A percentile compares a stretch with the other conserved stretches of the same genome.
Conservation (phyloP, 2,113 vertebrate genomes). For the Clarias macrocephalus region DNA sequence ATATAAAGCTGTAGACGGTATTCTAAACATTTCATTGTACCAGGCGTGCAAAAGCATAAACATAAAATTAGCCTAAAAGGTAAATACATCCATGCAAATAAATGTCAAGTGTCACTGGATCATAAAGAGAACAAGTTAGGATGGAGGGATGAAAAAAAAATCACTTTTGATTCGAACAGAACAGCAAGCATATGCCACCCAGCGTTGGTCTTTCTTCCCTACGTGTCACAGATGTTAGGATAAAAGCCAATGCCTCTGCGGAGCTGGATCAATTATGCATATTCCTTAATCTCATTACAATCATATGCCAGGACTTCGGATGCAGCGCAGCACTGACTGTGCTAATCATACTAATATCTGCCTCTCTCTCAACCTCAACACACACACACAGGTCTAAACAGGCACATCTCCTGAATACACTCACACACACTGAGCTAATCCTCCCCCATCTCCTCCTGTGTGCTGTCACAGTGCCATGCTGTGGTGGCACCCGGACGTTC, state of each 20-base stretch:
- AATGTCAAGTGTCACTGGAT: slow-evolving; percentile 48
- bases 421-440: slow-evolving; percentile 29
- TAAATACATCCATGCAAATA: slow-evolving; percentile 13
- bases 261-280: slow-evolving; percentile 67
- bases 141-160: slow-evolving; percentile 31
- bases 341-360: slow-evolving; percentile 59
- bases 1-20: not conserved
- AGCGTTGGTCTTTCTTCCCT: slow-evolving; percentile 53
- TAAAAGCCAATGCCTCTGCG: slow-evolving; percentile 59
- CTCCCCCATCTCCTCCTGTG: slow-evolving; percentile 12
- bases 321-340: slow-evolving; percentile 52
- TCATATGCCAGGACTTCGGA: slow-evolving; percentile 62
- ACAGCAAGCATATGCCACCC: slow-evolving; percentile 61
- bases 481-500: slow-evolving; percentile 41
- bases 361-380: slow-evolving; percentile 22
- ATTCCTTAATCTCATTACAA: slow-evolving; percentile 68
- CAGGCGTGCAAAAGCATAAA: not conserved
- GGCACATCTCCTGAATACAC: slow-evolving; percentile 16
- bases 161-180: slow-evolving; percentile 56
- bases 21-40: not conserved
- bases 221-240: slow-evolving; percentile 66
- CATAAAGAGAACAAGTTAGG: slow-evolving; percentile 28
- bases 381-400: slow-evolving; percentile 50
- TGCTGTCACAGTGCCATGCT: slow-evolving; percentile 43
- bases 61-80: not conserved